Conservation (phyloP, 2,888 invertebrate species). For the Melolontha melolontha region DNA sequence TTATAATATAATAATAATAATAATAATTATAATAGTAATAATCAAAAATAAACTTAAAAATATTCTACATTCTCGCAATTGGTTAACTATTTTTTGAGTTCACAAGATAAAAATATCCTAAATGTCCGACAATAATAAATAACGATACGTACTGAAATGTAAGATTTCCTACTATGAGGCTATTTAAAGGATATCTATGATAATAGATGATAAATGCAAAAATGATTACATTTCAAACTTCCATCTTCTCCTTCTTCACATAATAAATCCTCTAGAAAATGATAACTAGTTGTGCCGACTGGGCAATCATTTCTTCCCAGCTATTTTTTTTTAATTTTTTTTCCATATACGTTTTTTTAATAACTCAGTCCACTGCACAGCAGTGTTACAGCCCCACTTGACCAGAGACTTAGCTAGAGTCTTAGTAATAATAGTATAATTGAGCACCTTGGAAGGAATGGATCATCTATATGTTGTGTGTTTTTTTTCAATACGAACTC, state of each 20-base stretch:
- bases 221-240: constrained; percentile 34
- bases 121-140: constrained; percentile 35
- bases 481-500: constrained; percentile 55
- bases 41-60: constrained; percentile 37
- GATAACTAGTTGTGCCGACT: constrained; percentile 52
- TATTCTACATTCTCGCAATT: constrained; percentile 36
- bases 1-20: constrained; percentile 36
- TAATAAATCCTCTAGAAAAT: constrained; percentile 35
- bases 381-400: constrained; percentile 55
- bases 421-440: constrained; percentile 58
- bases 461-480: constrained; percentile 61
- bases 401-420: constrained; percentile 52
- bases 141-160: constrained; percentile 34
- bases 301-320: constrained; percentile 56
- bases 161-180: constrained; percentile 27
- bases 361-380: constrained; percentile 58
- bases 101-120: constrained; percentile 32
- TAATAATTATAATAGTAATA: constrained; percentile 38
- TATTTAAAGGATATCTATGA: constrained; percentile 32
- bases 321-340: constrained; percentile 45
- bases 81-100: constrained; percentile 32
- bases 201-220: constrained; percentile 43
- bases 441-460: constrained; percentile 80
- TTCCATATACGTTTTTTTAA: constrained; percentile 31
- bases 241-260: constrained; percentile 22